These are phyloP conservation scores for Cryptophagus acutangulus DNA, from an alignment of 2,888 invertebrate genomes.

Conservation along the genomic window DNA sequence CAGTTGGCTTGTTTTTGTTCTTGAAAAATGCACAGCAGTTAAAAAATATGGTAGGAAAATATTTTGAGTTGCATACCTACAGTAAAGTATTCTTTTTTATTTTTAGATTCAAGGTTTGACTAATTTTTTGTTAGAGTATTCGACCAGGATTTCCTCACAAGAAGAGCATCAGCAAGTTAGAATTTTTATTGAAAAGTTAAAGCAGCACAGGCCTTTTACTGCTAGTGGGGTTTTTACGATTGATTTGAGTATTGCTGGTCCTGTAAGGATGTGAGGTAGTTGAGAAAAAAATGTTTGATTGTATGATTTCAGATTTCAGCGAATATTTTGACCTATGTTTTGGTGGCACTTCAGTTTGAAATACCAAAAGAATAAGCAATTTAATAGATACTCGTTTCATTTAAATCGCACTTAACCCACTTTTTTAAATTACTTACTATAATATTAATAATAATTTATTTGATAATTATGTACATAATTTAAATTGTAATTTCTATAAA, in stretches of 20 bases:
- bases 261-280: conserved; percentile 33
- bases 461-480: no score
- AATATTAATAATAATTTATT: no score
- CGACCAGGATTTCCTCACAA: conserved; percentile 37
- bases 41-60: conserved; percentile 41
- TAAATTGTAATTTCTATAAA: no score
- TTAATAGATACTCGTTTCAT: no score
- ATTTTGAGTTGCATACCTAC: conserved; percentile 5
- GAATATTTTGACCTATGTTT: conserved; percentile 45
- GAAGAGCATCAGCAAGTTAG: conserved; percentile 45
- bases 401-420: no score
- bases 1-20: conserved; percentile 39
- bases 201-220: conserved; percentile 40
- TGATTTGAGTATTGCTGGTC: conserved; percentile 44
- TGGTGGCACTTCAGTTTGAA: conserved; percentile 46
- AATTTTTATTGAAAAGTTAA: conserved; percentile 44
- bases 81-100: conserved; percentile 2
- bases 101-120: conserved; percentile 41
- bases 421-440: no score
- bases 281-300: background rate
- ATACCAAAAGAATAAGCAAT: conserved; percentile 36
- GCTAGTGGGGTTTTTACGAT: conserved; percentile 45
- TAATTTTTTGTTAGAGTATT: conserved; percentile 42
- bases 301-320: conserved; percentile 40
- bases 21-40: conserved; percentile 41